These are phyloP conservation scores for Aradus depressus DNA, from an alignment of 2,888 invertebrate genomes.

Conservation along the genomic window DNA sequence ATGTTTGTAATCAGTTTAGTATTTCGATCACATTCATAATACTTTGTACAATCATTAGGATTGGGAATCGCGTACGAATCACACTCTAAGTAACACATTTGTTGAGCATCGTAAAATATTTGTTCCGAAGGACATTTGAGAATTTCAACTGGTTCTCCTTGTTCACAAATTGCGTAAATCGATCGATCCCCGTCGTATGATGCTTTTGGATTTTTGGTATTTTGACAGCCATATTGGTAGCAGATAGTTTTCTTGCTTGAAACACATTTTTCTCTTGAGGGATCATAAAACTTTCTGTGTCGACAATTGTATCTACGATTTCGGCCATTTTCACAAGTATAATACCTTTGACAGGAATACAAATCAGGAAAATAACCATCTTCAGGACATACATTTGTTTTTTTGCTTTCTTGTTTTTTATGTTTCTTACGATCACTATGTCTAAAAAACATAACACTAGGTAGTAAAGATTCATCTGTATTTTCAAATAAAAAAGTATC, in stretches of 20 bases:
- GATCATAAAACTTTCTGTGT: neutral
- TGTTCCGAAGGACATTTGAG: neutral
- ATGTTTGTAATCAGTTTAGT: neutral
- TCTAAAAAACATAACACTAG: too few species aligned
- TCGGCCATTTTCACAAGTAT: neutral
- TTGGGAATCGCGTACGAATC: neutral
- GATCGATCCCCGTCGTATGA: constrained; percentile 1
- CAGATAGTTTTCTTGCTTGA: neutral
- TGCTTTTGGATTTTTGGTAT: neutral
- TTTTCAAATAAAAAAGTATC: too few species aligned
- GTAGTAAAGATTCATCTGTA: too few species aligned
- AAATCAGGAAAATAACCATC: constrained; percentile 13
- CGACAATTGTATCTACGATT: neutral
- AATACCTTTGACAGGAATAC: constrained; percentile 4
- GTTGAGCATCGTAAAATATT: neutral
- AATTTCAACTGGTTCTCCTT: neutral
- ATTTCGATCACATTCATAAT: neutral
- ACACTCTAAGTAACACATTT: constrained; percentile 1
- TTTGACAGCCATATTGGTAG: neutral
- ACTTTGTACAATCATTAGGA: constrained; percentile 4
- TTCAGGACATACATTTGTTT: too few species aligned
- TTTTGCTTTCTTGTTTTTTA: too few species aligned
- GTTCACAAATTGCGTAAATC: constrained; percentile 5
- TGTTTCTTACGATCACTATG: too few species aligned
- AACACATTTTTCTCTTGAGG: neutral